Percentiles rank a stretch among this genome's conserved stretches.
phyloP scores from a whole-genome alignment of 2,797 vertebrate species.

The Mus caroli region DNA sequence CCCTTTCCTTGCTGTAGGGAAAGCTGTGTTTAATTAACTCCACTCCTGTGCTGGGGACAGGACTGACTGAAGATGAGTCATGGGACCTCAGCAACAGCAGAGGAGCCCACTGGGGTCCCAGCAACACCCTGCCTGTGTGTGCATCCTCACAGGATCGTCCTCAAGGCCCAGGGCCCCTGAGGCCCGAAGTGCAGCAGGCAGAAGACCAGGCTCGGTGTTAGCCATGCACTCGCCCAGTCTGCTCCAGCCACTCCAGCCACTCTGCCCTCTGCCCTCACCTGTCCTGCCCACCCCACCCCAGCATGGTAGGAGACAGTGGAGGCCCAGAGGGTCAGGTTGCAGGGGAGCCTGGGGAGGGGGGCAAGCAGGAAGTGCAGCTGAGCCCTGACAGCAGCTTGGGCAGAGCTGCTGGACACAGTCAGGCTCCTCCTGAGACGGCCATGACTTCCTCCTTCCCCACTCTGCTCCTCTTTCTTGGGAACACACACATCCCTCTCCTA shows the following conservation, averaged over 20 bases:
- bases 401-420: not conserved
- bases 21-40: constrained; percentile 87
- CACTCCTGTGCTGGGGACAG: constrained; percentile 64
- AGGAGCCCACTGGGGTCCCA: not conserved
- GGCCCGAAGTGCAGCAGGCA: not conserved
- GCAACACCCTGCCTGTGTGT: rapidly evolving
- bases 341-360: not conserved
- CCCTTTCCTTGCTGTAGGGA: constrained; percentile 79
- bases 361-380: not conserved
- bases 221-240: not conserved
- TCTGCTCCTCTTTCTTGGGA: not conserved
- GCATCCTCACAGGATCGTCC: rapidly evolving
- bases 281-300: not conserved
- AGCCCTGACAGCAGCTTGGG: not conserved
- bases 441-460: rapidly evolving
- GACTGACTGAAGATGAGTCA: constrained; percentile 78
- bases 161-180: rapidly evolving
- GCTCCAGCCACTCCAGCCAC: not conserved
- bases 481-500: not conserved
- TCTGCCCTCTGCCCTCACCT: not conserved
- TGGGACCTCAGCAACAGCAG: rapidly evolving
- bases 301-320: rapidly evolving
- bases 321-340: rapidly evolving
- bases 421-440: not conserved
- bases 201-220: not conserved